Conservation (phyloP, 2,888 invertebrate genomes). For the Eupithecia tripunctaria region DNA sequence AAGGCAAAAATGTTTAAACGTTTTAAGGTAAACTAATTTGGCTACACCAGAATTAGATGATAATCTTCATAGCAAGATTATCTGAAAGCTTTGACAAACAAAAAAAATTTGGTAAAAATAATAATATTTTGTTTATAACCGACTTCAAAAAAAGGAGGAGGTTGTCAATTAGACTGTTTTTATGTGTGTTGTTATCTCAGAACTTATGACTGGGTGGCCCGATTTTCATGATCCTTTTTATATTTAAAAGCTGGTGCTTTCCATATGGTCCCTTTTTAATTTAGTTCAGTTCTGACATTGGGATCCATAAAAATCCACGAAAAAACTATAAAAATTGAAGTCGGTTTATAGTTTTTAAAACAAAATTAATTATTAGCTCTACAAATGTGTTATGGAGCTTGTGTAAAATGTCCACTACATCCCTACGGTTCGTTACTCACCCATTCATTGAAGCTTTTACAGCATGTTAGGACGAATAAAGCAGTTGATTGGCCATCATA, state of each 20-base stretch:
- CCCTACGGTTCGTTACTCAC: slow-evolving; percentile 23
- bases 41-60: not conserved
- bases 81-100: not conserved
- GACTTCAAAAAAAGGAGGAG: too few relatives aligned
- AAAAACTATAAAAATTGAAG: too few relatives aligned
- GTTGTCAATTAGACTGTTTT: too few relatives aligned
- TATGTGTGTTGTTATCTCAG: too few relatives aligned
- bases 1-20: not conserved
- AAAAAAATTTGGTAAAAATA: not conserved
- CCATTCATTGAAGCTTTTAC: slow-evolving; percentile 40
- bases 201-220: too few relatives aligned
- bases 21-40: not conserved
- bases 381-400: not conserved
- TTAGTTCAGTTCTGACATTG: too few relatives aligned
- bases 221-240: too few relatives aligned
- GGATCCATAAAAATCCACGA: too few relatives aligned
- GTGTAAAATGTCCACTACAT: not conserved
- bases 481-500: slow-evolving; percentile 58
- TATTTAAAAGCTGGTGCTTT: too few relatives aligned
- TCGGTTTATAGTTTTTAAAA: too few relatives aligned
- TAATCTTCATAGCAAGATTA: not conserved
- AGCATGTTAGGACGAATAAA: slow-evolving; percentile 44
- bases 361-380: too few relatives aligned
- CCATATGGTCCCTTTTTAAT: too few relatives aligned
- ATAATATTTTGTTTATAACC: not conserved